Evolutionary conservation across 2,888 invertebrate species (phyloP), one percentile per base, ranked within the genome.

Genomic region (Parnassius orleans): DNA sequence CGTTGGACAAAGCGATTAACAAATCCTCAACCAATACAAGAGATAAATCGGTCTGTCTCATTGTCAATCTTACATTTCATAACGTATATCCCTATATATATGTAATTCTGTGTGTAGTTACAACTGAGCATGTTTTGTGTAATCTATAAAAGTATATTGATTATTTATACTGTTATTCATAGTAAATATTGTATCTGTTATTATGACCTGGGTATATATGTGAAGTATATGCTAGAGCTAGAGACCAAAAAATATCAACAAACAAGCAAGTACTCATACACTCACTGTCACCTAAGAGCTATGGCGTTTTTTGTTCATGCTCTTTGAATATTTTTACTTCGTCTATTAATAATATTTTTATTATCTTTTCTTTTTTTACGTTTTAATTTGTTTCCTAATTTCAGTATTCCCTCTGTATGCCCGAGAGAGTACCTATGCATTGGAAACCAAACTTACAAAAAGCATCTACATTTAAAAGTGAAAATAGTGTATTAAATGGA

Each of bases 401-500:
- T 87, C 92, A 92, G 92, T 92, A 85, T 84, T 86, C 88, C 84
- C 86, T 92, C 81, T 90, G 90, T 91, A 92, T 92, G 92, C 92
- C 92, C 80, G 89, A 90, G 81, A 90, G 92, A 89, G 87, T 92
- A 78, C 87, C 90, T 78, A 91, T 92, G 88, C 86, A 90, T 87
- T 92, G 92, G 91, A 90, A 90, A 83, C 91, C 92, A 82, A 91
- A 91, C 86, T 90, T 92, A 84, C 86, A 84, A 84, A 92, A 91
- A 89, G 88, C 91, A 86, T 90, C 91, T 83, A 90, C 90, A 78
- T 90, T 90, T 90, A 92, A 90, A 84, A 92, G 92, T 86, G 91
- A 91, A 90, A 92, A 91, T 92, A 91, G 92, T 87, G 90, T 92
- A 80, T 87, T 90, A 84, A 90, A 91, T 89, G 91, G 91, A 90